phyloP scores from a whole-genome alignment of 2,888 invertebrate genomes.

The Troilus luridus region DNA sequence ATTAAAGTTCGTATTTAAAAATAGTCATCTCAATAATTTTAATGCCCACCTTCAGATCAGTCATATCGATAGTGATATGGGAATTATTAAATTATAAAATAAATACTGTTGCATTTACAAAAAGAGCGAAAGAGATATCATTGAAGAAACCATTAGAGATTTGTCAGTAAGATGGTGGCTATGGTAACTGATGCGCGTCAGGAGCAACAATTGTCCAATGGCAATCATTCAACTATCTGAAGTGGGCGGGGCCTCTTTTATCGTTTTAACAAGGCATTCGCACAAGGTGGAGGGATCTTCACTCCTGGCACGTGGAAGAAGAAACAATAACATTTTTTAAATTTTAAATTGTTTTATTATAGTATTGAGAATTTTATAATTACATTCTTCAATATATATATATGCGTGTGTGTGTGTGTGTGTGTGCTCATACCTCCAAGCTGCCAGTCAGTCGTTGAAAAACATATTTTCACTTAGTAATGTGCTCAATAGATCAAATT shows the following conservation, averaged over 20 bases:
- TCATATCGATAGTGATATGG: not conserved
- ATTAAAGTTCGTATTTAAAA: too few species aligned
- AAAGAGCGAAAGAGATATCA: not conserved
- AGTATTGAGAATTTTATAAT: too few species aligned
- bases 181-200: slow-evolving; percentile 31
- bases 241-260: slow-evolving; percentile 11
- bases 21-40: too few species aligned
- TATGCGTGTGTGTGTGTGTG: too few species aligned
- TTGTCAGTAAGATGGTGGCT: slow-evolving; percentile 20
- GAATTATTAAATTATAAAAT: not conserved
- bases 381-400: too few species aligned
- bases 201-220: slow-evolving; percentile 43
- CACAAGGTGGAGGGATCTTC: not conserved
- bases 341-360: too few species aligned
- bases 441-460: too few species aligned
- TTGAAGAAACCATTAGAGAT: not conserved
- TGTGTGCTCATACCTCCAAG: too few species aligned
- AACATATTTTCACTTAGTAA: too few species aligned
- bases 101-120: not conserved
- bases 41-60: not conserved
- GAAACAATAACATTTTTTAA: not conserved
- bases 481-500: too few species aligned
- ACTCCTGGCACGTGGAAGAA: too few species aligned
- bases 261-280: slow-evolving; percentile 16
- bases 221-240: slow-evolving; percentile 24